Percentiles rank a stretch among this genome's conserved stretches.
Conservation (phyloP, 1,140 invertebrate genomes). For the Eurosta solidaginis region DNA sequence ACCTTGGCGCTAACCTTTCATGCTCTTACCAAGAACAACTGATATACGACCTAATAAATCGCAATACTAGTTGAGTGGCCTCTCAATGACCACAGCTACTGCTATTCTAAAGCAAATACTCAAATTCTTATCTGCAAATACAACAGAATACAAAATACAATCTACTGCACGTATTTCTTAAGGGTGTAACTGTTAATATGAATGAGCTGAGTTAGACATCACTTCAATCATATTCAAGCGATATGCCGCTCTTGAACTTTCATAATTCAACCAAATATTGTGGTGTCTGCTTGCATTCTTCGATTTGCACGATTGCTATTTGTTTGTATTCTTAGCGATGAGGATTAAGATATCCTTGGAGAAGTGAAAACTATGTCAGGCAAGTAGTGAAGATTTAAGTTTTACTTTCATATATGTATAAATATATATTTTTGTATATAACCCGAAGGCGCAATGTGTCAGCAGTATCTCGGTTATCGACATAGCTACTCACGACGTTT, state of each 20-base stretch:
- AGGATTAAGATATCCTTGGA: constrained; percentile 2
- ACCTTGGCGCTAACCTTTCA: background rate
- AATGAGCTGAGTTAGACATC: background rate
- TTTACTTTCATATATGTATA: background rate
- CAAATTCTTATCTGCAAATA: background rate
- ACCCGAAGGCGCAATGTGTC: background rate
- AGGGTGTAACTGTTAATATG: background rate
- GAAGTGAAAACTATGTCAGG: background rate
- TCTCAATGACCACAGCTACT: background rate
- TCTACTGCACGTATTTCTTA: background rate
- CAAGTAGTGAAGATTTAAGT: constrained; percentile 5
- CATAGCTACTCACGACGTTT: background rate
- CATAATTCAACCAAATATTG: background rate
- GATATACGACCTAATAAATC: background rate
- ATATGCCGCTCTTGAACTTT: background rate
- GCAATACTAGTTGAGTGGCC: background rate
- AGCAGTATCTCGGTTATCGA: background rate
- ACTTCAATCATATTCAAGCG: background rate
- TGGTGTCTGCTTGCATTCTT: background rate
- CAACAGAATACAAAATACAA: background rate
- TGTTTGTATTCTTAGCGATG: background rate
- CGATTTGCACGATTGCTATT: background rate
- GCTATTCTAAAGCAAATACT: background rate
- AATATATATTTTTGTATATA: background rate
- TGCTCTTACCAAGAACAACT: background rate